Evolutionary conservation across 2,797 vertebrate species (phyloP).

Genomic region (Cryptoblepharus egeriae): DNA sequence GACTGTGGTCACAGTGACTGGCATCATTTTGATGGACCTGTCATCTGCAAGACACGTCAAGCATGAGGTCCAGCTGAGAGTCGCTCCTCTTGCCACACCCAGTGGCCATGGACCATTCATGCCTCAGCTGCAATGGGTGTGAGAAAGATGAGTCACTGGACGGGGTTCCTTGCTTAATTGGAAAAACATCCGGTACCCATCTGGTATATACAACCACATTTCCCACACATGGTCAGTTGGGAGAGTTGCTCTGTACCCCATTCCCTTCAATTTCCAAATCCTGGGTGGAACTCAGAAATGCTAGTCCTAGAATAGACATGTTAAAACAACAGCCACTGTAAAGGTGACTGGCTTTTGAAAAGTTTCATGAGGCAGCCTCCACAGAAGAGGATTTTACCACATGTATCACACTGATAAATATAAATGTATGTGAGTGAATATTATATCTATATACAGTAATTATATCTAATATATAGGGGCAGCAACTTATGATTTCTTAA

Average conservation of each 20-base stretch:
- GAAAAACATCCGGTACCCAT: slow-evolving; percentile 1
- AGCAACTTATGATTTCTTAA: too few relatives aligned
- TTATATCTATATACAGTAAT: too few relatives aligned
- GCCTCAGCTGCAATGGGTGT: slow-evolving; percentile 10
- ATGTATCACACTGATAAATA: not conserved
- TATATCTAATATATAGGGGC: too few relatives aligned
- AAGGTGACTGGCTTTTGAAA: not conserved
- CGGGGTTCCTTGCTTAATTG: slow-evolving; percentile 12
- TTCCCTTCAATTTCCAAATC: not conserved
- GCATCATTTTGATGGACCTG: slow-evolving; percentile 9
- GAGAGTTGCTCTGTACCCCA: not conserved
- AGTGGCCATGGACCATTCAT: not conserved
- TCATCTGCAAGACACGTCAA: slow-evolving; percentile 10
- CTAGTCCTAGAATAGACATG: not conserved
- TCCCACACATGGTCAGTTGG: not conserved
- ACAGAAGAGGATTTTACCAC: not conserved
- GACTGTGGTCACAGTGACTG: slow-evolving; percentile 2
- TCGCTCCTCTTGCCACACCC: not conserved
- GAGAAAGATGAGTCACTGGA: not conserved
- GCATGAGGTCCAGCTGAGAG: slow-evolving; percentile 2
- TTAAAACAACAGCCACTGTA: not conserved
- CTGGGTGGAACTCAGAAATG: not conserved
- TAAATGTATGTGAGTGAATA: too few relatives aligned
- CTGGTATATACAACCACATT: not conserved
- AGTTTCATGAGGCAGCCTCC: not conserved